Conservation (phyloP, 2,797 vertebrate species). For the Sciurus vulgaris region DNA sequence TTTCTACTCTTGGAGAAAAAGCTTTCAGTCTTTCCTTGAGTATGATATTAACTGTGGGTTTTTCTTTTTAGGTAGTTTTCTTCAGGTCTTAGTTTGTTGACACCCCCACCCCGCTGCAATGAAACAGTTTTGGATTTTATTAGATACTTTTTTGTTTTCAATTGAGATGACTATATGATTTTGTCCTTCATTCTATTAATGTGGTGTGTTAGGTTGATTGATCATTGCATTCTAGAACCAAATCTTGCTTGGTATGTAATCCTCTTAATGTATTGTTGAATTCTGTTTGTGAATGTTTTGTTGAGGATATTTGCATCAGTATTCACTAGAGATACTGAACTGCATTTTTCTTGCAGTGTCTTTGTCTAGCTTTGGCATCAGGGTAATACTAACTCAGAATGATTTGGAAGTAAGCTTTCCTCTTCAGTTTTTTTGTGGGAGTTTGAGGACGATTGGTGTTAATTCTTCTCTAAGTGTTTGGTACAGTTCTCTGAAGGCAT, state of each 20-base stretch:
- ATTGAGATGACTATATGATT: neutral
- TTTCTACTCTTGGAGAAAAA: neutral
- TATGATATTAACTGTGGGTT: neutral
- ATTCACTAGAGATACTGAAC: neutral
- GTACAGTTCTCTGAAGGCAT: neutral
- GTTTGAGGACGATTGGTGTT: neutral
- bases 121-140: neutral
- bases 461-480: neutral
- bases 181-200: neutral
- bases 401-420: neutral
- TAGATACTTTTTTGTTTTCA: neutral
- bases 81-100: neutral
- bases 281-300: neutral
- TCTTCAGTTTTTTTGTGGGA: neutral
- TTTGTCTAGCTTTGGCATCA: neutral
- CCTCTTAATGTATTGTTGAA: neutral
- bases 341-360: neutral
- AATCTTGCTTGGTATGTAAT: neutral
- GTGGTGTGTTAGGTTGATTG: neutral
- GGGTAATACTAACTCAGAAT: neutral
- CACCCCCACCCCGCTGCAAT: neutral
- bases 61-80: neutral
- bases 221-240: neutral
- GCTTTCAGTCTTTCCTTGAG: neutral
- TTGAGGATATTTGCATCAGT: neutral